Evolutionary conservation across 2,797 vertebrate genomes (phyloP).

Genomic region (Spondyliosoma cantharus): DNA sequence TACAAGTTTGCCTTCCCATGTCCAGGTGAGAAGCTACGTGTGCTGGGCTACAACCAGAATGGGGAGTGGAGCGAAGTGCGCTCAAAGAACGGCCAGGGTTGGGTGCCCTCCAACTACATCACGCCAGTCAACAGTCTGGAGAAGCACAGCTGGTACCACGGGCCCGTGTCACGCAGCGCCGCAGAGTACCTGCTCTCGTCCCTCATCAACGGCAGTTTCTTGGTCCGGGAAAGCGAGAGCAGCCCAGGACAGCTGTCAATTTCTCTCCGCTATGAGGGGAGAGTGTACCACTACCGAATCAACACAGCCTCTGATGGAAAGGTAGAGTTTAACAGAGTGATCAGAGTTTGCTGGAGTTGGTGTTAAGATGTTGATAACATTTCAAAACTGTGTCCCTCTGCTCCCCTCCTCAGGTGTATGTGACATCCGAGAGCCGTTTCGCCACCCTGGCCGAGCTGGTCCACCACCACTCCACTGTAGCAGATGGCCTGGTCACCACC

Average conservation of each 20-base stretch:
- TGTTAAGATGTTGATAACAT: not conserved
- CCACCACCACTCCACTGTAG: constrained; percentile 98
- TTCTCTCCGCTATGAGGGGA: constrained; percentile 97
- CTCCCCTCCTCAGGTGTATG: constrained; percentile 88
- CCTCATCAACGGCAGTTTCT: constrained; percentile 98
- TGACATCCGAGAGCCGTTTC: constrained; percentile 98
- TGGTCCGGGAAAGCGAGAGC: constrained; percentile 98
- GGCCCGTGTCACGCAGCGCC: constrained; percentile 96
- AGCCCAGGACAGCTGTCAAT: constrained; percentile 99
- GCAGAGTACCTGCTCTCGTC: constrained; percentile 98
- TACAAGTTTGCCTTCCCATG: not conserved
- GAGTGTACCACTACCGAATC: constrained; percentile 99
- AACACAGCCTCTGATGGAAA: constrained; percentile 95
- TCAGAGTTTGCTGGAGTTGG: not conserved
- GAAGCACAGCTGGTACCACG: constrained; percentile 99
- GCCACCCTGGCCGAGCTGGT: constrained; percentile 97
- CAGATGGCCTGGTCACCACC: constrained; percentile 97
- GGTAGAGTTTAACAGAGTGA: constrained; percentile 77
- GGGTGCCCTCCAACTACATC: constrained; percentile 99
- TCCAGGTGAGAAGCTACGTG: constrained; percentile 96
- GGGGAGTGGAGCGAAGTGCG: constrained; percentile 99
- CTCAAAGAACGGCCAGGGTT: constrained; percentile 98
- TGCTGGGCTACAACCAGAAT: constrained; percentile 99
- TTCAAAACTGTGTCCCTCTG: not conserved
- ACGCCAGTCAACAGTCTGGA: constrained; percentile 99